These are phyloP conservation scores for Malurus leucopterus DNA, from an alignment of 2,797 vertebrate species.

Conservation along the genomic window DNA sequence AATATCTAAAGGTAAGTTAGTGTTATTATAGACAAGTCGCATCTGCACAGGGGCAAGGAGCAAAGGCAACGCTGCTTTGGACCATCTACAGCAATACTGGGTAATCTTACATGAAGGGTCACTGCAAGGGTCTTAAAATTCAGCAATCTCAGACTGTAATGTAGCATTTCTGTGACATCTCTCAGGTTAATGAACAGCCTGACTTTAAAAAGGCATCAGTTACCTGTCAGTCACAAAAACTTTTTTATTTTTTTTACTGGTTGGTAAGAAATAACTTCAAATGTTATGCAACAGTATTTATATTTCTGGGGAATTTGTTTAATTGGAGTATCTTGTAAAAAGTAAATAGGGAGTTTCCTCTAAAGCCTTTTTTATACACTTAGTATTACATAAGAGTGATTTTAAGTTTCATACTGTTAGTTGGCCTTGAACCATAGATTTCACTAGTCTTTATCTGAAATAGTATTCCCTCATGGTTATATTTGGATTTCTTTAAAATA, in stretches of 20 bases:
- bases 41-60: neutral
- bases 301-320: neutral
- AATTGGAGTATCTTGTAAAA: neutral
- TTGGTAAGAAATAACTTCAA: neutral
- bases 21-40: neutral
- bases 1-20: neutral
- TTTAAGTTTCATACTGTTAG: neutral
- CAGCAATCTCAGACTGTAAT: neutral
- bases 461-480: neutral
- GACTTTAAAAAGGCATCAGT: neutral
- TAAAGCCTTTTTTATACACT: neutral
- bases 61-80: neutral
- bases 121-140: neutral
- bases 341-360: neutral
- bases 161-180: neutral
- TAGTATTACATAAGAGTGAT: neutral
- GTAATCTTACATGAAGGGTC: neutral
- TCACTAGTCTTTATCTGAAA: neutral
- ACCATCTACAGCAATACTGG: neutral
- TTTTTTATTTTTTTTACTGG: neutral
- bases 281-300: neutral
- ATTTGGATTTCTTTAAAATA: neutral
- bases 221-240: neutral
- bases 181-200: neutral
- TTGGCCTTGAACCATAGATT: neutral